Evolutionary conservation across 2,113 vertebrate genomes (phyloP), one percentile per base, ranked within the genome.

Genomic region (Alaudala cheleensis): DNA sequence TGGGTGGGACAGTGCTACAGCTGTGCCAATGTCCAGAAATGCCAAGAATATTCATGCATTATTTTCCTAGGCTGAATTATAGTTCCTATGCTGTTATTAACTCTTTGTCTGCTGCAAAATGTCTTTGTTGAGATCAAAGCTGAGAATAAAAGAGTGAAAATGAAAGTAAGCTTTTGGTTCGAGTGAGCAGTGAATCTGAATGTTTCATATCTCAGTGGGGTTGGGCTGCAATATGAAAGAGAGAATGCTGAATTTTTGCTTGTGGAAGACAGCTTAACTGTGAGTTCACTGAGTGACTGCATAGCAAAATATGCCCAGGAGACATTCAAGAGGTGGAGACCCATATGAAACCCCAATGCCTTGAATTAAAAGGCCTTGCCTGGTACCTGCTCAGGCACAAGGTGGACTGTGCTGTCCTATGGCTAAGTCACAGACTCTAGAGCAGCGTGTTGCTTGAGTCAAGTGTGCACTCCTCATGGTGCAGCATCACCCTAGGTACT

Each of bases 1-100:
- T 45, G 50, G 78, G 40, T 83, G 81, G 95, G 86, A 70, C 50
- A 77, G 66, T 72, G 44, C 56, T 90, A 81, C 87, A 78, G 81
- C 81, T 72, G 74, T 81, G 91, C 81, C 1, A 26, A 60, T 79
- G 60, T 5, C 24, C 37, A 79, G 81, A 93, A 93, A 86, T 31
- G 65, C 64, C 49, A 86, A 81, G 42, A 74, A 53, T 82, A 81
- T 20, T 26, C 44, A n/a, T 21, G 86, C 58, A 61, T 51, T 3
- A 15, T 47, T 89, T 93, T 72, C 23, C 42, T 56, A 62, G 25
- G 49, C 54, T 78, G 73, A 85, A 80, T 84, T 71, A 62, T 29
- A 77, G 24, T 13, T 69, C 28, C 62, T 85, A 33, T 22, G 25
- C 20, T 28, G 9, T 60, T 81, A 61, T 94, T 94, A 95, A 94